These are phyloP conservation scores for Poliocrania exsul DNA, from an alignment of 2,797 vertebrate species.

Conservation along the genomic window DNA sequence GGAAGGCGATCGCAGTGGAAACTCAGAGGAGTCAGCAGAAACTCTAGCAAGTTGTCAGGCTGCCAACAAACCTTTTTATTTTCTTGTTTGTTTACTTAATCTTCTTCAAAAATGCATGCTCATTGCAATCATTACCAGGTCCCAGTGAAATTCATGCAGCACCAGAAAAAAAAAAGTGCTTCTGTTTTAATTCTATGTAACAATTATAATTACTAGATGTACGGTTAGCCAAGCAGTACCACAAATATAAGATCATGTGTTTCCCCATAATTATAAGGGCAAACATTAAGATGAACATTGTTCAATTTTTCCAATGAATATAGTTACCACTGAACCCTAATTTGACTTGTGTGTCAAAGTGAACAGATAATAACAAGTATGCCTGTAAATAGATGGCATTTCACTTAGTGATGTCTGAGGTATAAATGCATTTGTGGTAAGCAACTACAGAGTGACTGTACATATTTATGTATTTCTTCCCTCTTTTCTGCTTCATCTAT, in stretches of 20 bases:
- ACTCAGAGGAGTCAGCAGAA: slow-evolving; percentile 56
- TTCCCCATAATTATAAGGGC: neutral
- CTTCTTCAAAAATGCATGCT: neutral
- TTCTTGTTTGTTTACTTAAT: slow-evolving; percentile 38
- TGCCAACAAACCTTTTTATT: slow-evolving; percentile 32
- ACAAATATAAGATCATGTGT: neutral
- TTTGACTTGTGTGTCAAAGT: neutral
- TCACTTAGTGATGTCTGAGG: neutral
- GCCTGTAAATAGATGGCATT: neutral
- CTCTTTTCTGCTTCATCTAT: neutral
- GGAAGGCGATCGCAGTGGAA: slow-evolving; percentile 29
- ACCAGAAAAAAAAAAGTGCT: neutral
- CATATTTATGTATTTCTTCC: neutral
- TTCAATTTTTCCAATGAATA: slow-evolving; percentile 9
- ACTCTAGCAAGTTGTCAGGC: slow-evolving; percentile 20
- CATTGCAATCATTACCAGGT: fast-evolving
- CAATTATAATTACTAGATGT: neutral
- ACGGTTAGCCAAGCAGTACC: neutral
- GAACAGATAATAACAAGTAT: neutral
- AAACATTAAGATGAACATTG: neutral
- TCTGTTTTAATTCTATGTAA: neutral
- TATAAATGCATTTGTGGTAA: neutral
- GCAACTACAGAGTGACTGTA: neutral
- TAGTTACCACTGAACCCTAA: neutral
- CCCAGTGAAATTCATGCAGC: neutral